A percentile compares a stretch with the other conserved stretches of the same genome.
Evolutionary conservation across 2,797 vertebrate species (phyloP).

Genomic region (Alauda arvensis): DNA sequence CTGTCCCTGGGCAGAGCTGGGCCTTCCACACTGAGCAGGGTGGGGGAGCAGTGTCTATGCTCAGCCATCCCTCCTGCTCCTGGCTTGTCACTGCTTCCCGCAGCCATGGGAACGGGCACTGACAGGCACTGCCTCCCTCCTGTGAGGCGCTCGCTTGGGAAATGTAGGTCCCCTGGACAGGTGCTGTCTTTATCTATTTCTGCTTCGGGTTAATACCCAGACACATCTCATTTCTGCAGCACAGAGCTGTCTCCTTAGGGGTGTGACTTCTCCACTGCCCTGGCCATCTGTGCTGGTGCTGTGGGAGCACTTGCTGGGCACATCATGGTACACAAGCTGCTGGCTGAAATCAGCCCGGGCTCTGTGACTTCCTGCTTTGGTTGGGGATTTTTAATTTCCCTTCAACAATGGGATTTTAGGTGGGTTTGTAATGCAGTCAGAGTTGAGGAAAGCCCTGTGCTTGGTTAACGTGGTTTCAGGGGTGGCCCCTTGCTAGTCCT

Average conservation of each 20-base stretch:
- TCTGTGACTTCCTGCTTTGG: not conserved
- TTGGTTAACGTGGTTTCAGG: not conserved
- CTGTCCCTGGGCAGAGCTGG: not conserved
- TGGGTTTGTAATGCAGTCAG: not conserved
- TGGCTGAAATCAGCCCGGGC: rapidly evolving
- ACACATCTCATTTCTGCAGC: not conserved
- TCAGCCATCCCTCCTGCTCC: not conserved
- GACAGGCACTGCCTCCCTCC: not conserved
- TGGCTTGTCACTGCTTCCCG: rapidly evolving
- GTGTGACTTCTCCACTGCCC: not conserved
- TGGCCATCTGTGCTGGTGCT: not conserved
- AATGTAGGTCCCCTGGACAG: not conserved
- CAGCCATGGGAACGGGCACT: not conserved
- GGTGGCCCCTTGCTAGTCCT: not conserved
- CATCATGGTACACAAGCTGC: not conserved
- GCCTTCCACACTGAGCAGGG: rapidly evolving
- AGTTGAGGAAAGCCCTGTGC: not conserved
- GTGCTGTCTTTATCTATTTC: not conserved
- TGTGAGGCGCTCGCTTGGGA: rapidly evolving
- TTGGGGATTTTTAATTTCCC: not conserved
- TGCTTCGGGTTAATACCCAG: not conserved
- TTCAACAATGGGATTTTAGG: not conserved
- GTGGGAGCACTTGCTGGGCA: not conserved
- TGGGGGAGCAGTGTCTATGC: not conserved
- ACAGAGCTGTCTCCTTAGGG: not conserved